Conservation (phyloP, 2,113 vertebrate species). For the Anas platyrhynchos region DNA sequence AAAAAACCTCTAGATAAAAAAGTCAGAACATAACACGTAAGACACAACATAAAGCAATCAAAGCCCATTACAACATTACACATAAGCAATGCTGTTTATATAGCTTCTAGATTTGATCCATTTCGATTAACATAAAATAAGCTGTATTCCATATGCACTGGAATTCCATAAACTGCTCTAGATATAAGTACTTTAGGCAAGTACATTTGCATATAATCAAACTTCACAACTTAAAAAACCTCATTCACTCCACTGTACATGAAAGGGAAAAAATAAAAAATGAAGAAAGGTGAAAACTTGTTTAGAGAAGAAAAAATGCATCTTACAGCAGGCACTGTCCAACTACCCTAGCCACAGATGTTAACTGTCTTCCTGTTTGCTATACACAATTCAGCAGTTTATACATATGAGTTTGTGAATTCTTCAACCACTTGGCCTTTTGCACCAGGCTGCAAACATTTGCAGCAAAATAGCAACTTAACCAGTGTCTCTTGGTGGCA, state of each 20-base stretch:
- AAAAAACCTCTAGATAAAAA: slow-evolving; percentile 88
- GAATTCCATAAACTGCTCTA: background rate
- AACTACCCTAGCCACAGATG: background rate
- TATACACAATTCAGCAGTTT: background rate
- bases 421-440: background rate
- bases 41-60: background rate
- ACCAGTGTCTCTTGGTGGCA: background rate
- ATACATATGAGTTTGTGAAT: background rate
- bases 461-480: too few relatives aligned
- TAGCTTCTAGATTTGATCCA: background rate
- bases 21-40: background rate
- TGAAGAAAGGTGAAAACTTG: background rate
- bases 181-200: background rate
- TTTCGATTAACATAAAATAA: background rate
- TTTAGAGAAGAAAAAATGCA: background rate
- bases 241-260: background rate
- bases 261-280: background rate
- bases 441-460: background rate
- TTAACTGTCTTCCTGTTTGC: background rate
- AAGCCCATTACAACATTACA: background rate
- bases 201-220: background rate
- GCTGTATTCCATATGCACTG: background rate
- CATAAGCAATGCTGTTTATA: background rate
- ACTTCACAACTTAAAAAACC: background rate
- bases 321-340: background rate